These are phyloP conservation scores for Pseudochromis fuscus DNA, from an alignment of 2,797 vertebrate species.

Conservation along the genomic window DNA sequence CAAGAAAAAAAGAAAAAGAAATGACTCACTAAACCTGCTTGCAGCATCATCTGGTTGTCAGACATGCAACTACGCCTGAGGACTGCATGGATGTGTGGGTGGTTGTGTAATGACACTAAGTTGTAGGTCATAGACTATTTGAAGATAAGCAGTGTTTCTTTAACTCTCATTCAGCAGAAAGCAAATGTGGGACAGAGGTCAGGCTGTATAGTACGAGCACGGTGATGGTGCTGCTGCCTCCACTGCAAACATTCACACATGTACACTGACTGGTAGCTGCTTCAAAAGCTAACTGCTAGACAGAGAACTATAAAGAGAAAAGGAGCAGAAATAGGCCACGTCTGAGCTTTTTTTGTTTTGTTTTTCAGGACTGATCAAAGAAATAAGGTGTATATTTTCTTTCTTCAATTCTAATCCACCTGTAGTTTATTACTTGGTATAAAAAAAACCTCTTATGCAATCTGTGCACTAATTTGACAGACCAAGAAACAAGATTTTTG, in stretches of 20 bases:
- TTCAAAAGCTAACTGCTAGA: not conserved
- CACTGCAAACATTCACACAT: not conserved
- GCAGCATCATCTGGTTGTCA: constrained; percentile 21
- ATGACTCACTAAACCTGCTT: constrained; percentile 47
- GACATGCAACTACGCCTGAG: not conserved
- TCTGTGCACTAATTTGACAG: too few species aligned
- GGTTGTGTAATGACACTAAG: constrained; percentile 23
- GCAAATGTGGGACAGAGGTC: constrained; percentile 53
- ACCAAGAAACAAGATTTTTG: too few species aligned
- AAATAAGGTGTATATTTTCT: not conserved
- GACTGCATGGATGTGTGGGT: constrained; percentile 9
- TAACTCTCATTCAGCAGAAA: constrained; percentile 22
- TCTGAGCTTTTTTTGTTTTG: not conserved
- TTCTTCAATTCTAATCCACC: not conserved
- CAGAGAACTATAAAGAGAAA: not conserved
- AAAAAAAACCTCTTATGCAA: too few species aligned
- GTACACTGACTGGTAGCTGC: not conserved
- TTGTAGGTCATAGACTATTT: constrained; percentile 22
- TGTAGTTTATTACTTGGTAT: too few species aligned
- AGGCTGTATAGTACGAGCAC: not conserved
- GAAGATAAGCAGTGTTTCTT: constrained; percentile 17
- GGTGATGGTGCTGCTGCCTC: not conserved
- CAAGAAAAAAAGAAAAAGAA: constrained; percentile 1
- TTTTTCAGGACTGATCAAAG: not conserved
- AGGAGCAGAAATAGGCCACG: not conserved